Evolutionary conservation across 2,888 invertebrate genomes (phyloP), one percentile per base, ranked within the genome.

Genomic region (Leptopilina drosophilae): DNA sequence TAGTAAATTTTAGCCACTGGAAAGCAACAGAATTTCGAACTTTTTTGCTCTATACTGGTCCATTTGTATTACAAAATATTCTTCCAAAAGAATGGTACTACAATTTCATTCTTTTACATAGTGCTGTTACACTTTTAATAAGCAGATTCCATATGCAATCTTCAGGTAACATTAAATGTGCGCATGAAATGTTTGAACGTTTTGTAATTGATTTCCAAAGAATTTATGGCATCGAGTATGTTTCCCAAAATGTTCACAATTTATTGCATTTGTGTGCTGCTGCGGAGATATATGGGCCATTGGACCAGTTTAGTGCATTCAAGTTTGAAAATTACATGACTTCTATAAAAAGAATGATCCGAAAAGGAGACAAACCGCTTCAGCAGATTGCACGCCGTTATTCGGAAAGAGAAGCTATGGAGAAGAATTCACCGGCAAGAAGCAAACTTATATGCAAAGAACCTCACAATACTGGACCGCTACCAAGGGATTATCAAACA

Each of bases 291-390:
- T 87, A 81, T 81, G 89, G 89, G 9, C 46, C 9, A 46, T 46
- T 46, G 6, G 46, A 46, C 46, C 46, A 46, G 9, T 46, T 46
- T 46, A 9, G 88, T 65, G 83, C 85, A 7, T 90, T 89, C 80
- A 81, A 82, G 9, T 89, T 87, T 85, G 89, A 90, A 82, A 90
- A 88, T 77, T 85, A 81, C 65, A 78, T 88, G 79, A 81, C 82
- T 14, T 78, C 73, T 40, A 40, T 88, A 20, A 85, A 85, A 69
- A 78, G 78, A 49, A 53, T 69, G 65, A 11, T 86, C 6, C 67
- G 80, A 59, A 78, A 79, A 40, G 46, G 78, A 80, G 78, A 80
- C 11, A 81, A 69, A 64, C 84, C 79, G 8, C 75, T 86, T 12
- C 64, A 80, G 67, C 86, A 86, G 76, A 9, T 82, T 64, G 26